Evolutionary conservation across 2,888 invertebrate species (phyloP).

Genomic region (Anthoptus insignis): DNA sequence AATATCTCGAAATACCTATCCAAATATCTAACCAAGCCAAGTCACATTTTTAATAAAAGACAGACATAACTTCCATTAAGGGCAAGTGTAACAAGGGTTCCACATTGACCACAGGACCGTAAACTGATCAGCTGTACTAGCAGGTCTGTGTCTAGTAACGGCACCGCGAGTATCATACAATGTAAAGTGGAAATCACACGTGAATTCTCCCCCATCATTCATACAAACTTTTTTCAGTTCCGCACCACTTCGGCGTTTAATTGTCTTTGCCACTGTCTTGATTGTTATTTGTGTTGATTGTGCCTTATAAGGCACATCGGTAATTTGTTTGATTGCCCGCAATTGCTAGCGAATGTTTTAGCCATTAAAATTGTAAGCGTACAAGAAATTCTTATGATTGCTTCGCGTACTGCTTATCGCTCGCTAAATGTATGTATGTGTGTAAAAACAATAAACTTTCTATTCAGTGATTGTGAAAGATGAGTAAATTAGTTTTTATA

Average conservation of each 20-base stretch:
- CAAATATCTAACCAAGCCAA: too few relatives aligned
- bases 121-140: constrained; percentile 30
- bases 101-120: constrained; percentile 21
- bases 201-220: constrained; percentile 42
- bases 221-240: constrained; percentile 53
- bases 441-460: constrained; percentile 65
- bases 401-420: constrained; percentile 61
- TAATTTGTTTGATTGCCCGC: constrained; percentile 81
- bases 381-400: constrained; percentile 76
- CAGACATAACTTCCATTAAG: too few relatives aligned
- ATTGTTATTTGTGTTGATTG: constrained; percentile 78
- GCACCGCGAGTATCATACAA: constrained; percentile 33
- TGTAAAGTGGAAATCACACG: constrained; percentile 47
- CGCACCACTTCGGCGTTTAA: constrained; percentile 78
- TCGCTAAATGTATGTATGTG: constrained; percentile 59
- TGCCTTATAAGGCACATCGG: constrained; percentile 75
- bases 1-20: too few relatives aligned
- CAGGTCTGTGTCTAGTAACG: constrained; percentile 13
- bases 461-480: constrained; percentile 65
- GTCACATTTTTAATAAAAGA: too few relatives aligned
- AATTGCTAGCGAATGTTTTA: constrained; percentile 78
- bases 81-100: constrained; percentile 15
- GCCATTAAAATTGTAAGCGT: constrained; percentile 75
- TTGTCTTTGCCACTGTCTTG: constrained; percentile 71
- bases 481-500: constrained; percentile 62